These are phyloP conservation scores for Amphiduros pacificus DNA, from an alignment of 2,888 invertebrate genomes.

Conservation along the genomic window DNA sequence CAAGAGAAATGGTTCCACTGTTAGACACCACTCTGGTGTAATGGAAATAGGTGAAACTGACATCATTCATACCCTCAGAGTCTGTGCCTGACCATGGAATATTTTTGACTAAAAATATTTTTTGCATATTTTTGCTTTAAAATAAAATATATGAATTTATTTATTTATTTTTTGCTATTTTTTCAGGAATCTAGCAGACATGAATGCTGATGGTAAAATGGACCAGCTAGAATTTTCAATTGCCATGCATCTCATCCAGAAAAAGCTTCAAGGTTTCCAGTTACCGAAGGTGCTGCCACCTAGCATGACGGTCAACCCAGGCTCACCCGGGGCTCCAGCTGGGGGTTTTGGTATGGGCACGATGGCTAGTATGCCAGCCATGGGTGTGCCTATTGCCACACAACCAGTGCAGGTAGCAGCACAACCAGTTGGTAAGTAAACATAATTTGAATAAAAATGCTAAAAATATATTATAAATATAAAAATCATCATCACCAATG, in stretches of 20 bases:
- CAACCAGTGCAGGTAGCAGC: too few species aligned
- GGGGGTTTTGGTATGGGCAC: not conserved
- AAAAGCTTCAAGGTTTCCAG: constrained; percentile 89
- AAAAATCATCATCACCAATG: too few species aligned
- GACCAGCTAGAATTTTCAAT: constrained; percentile 60
- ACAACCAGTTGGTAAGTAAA: too few species aligned
- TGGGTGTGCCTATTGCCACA: too few species aligned
- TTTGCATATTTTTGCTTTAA: not conserved
- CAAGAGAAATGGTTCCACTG: too few species aligned
- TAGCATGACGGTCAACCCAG: constrained; percentile 58
- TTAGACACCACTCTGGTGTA: not conserved
- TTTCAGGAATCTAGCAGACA: constrained; percentile 56
- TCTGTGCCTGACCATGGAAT: too few species aligned
- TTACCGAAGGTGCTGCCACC: constrained; percentile 85
- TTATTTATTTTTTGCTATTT: not conserved
- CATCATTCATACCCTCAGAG: too few species aligned
- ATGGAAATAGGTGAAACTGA: too few species aligned
- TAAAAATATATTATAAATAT: too few species aligned
- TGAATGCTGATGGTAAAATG: constrained; percentile 59
- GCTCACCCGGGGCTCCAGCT: constrained; percentile 38
- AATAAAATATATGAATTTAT: not conserved
- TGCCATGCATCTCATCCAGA: constrained; percentile 60
- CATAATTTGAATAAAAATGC: too few species aligned
- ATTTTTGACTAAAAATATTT: too few species aligned
- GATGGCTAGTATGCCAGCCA: not conserved